Evolutionary conservation across 92 coral and sea anemone genomes (phyloP).

Genomic region (Micromussa lordhowensis): DNA sequence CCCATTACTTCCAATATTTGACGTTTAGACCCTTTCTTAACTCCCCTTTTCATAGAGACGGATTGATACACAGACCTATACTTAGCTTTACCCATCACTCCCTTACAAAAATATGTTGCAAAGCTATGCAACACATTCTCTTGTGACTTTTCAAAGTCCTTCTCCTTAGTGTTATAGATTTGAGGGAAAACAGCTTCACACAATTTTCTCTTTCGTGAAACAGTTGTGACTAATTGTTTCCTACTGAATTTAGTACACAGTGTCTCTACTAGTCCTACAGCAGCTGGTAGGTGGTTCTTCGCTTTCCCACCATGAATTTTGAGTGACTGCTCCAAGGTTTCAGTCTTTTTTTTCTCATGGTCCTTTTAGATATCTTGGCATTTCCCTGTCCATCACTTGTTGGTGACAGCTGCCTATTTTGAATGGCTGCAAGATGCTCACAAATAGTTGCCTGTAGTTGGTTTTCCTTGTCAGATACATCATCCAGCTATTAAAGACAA

Average conservation of each 20-base stretch:
- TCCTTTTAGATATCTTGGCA: too few species aligned
- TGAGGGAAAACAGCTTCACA: conserved; percentile 42
- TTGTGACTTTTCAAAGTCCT: conserved; percentile 43
- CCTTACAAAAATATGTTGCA: conserved; percentile 45
- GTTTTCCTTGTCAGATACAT: conserved; percentile 28
- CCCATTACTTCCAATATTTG: conserved; percentile 46
- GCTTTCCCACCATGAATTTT: too few species aligned
- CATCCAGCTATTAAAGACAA: conserved; percentile 21
- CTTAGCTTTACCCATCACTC: too few species aligned
- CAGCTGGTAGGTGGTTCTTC: too few species aligned
- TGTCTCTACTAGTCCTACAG: too few species aligned
- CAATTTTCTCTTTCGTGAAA: too few species aligned
- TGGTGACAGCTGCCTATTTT: too few species aligned
- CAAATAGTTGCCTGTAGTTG: conserved; percentile 33
- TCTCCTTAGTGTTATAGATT: conserved; percentile 30
- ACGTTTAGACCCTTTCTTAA: conserved; percentile 32
- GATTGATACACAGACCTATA: conserved; percentile 60
- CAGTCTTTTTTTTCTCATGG: too few species aligned
- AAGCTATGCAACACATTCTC: conserved; percentile 48
- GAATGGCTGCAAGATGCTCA: conserved; percentile 58
- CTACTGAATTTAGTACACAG: too few species aligned
- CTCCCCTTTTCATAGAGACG: conserved; percentile 38
- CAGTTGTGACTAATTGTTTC: too few species aligned
- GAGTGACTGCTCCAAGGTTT: too few species aligned
- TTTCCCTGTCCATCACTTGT: too few species aligned